A percentile compares a stretch with the other conserved stretches of the same genome.
These are phyloP conservation scores for Phainopepla nitens DNA, from an alignment of 2,113 vertebrate genomes.

Conservation along the genomic window DNA sequence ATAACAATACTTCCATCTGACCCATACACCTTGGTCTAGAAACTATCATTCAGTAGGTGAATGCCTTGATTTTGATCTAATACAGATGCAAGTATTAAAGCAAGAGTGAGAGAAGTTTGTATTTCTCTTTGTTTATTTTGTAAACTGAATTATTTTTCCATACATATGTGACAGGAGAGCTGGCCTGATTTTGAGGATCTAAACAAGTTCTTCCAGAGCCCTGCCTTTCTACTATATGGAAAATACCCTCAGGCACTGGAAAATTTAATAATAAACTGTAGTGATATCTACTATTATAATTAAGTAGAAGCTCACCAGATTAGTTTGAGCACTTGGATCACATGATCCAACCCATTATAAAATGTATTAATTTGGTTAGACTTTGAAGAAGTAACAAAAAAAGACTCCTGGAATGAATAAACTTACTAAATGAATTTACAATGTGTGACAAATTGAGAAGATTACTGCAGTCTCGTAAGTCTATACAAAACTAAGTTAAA, in stretches of 20 bases:
- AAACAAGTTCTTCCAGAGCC: not conserved
- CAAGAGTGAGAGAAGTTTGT: not conserved
- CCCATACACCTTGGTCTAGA: not conserved
- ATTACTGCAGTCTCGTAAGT: not conserved
- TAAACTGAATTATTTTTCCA: not conserved
- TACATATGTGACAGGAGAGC: not conserved
- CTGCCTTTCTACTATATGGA: not conserved
- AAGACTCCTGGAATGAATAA: not conserved
- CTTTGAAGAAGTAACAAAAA: not conserved
- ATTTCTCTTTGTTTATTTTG: not conserved
- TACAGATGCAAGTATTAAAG: not conserved
- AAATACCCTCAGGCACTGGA: not conserved
- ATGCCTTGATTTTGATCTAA: not conserved
- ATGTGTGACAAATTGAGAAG: conserved; percentile 8
- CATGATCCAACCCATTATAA: not conserved
- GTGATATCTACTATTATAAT: not conserved
- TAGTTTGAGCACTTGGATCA: not conserved
- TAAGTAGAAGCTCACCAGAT: not conserved
- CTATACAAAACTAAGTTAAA: conserved; percentile 22
- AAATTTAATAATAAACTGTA: not conserved
- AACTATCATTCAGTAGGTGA: not conserved
- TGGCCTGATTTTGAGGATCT: not conserved
- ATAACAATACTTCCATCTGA: not conserved
- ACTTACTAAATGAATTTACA: not conserved
- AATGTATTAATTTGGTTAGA: not conserved